Evolutionary conservation across 2,888 invertebrate genomes (phyloP).

Genomic region (Hypomecis atomaria): DNA sequence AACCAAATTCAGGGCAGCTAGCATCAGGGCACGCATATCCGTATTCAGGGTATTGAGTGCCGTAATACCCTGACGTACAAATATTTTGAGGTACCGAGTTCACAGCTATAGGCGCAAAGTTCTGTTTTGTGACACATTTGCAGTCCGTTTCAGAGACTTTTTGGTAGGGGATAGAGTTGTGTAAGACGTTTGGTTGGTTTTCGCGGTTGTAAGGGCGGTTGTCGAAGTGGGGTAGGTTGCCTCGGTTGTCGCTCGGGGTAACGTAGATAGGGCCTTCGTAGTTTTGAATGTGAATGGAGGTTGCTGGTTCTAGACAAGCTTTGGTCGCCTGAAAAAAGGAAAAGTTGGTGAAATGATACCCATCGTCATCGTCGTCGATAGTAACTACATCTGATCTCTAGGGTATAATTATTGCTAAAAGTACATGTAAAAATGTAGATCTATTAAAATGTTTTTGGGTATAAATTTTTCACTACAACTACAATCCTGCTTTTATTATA

Average conservation of each 20-base stretch:
- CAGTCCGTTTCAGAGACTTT: conserved; percentile 34
- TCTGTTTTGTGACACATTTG: conserved; percentile 38
- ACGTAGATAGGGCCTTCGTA: conserved; percentile 63
- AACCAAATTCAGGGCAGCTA: conserved; percentile 1
- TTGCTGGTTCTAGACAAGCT: conserved; percentile 49
- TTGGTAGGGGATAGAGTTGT: conserved; percentile 26
- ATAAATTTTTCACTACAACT: too few relatives aligned
- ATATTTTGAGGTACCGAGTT: conserved; percentile 33
- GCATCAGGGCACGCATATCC: conserved; percentile 27
- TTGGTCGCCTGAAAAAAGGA: conserved; percentile 48
- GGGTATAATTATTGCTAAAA: too few relatives aligned
- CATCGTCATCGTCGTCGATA: too few relatives aligned
- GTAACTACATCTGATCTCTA: too few relatives aligned
- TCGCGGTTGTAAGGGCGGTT: conserved; percentile 28
- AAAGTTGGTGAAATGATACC: background rate
- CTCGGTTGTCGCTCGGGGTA: conserved; percentile 40
- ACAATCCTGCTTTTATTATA: too few relatives aligned
- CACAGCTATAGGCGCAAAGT: conserved; percentile 27
- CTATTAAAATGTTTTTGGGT: too few relatives aligned
- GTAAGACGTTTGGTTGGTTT: conserved; percentile 28
- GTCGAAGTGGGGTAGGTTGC: conserved; percentile 25
- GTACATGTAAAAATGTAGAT: too few relatives aligned
- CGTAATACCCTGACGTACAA: conserved; percentile 18
- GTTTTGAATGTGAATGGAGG: conserved; percentile 60
- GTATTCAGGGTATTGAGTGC: conserved; percentile 28